phyloP scores from a whole-genome alignment of 2,113 vertebrate species.

The Thalassarche chlororhynchos region DNA sequence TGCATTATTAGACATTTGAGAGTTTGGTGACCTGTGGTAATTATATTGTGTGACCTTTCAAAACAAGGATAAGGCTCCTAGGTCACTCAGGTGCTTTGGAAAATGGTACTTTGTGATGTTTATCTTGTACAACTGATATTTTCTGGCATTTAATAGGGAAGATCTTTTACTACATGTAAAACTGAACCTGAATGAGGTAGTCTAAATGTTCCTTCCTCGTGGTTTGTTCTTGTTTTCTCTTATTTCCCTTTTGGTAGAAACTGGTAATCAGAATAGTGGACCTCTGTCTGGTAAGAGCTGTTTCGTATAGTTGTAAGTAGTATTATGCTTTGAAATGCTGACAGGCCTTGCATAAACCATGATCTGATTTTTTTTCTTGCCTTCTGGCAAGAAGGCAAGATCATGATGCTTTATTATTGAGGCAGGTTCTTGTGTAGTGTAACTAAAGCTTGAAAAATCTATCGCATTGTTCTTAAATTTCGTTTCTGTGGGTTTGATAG shows the following conservation, averaged over 20 bases:
- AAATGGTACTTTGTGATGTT: background rate
- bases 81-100: background rate
- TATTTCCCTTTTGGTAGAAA: background rate
- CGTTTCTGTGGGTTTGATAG: background rate
- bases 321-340: background rate
- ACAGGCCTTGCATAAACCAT: background rate
- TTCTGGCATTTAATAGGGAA: background rate
- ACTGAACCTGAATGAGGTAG: background rate
- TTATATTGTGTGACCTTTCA: background rate
- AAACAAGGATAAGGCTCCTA: background rate
- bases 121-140: background rate
- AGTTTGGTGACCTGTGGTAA: background rate
- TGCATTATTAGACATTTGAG: background rate
- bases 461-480: conserved; percentile 30
- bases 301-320: background rate
- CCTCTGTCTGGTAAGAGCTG: background rate
- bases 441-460: background rate
- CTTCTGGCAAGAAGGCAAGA: background rate
- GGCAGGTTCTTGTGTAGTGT: background rate
- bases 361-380: conserved; percentile 10
- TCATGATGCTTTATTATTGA: background rate
- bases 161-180: background rate
- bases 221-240: background rate
- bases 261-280: background rate
- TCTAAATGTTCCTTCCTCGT: background rate